Percentiles rank a stretch among this genome's conserved stretches.
phyloP scores from a whole-genome alignment of 2,113 vertebrate genomes.

The Macaca mulatta region DNA sequence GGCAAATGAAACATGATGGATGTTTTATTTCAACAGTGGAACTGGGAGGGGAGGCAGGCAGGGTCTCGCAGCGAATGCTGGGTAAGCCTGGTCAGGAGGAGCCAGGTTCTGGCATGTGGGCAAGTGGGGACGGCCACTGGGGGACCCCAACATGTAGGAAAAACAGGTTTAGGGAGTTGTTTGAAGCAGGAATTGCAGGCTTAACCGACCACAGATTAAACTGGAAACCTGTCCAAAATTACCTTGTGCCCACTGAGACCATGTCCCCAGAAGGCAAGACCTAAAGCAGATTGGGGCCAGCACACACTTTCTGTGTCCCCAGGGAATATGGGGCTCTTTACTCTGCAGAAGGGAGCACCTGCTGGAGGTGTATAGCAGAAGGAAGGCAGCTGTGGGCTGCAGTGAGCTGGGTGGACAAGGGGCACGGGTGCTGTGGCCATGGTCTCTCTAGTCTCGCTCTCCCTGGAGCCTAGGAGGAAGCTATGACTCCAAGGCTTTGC shows the following conservation, averaged over 20 bases:
- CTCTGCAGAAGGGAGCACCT: not conserved
- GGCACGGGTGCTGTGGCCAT: fast-evolving
- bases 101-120: fast-evolving
- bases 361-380: too few species aligned
- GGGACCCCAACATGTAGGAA: not conserved
- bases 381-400: not conserved
- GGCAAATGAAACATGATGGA: not conserved
- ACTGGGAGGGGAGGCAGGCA: not conserved
- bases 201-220: not conserved
- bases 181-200: not conserved
- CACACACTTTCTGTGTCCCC: not conserved
- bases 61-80: not conserved
- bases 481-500: not conserved
- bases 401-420: not conserved
- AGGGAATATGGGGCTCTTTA: not conserved
- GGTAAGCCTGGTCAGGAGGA: not conserved
- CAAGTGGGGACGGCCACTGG: fast-evolving
- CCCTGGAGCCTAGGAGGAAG: not conserved
- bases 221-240: not conserved
- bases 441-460: not conserved
- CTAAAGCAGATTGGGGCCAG: not conserved
- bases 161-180: not conserved
- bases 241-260: not conserved
- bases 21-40: not conserved
- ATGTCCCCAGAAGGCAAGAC: not conserved